phyloP scores from a whole-genome alignment of 2,797 vertebrate genomes.

The Chrysocyon brachyurus region DNA sequence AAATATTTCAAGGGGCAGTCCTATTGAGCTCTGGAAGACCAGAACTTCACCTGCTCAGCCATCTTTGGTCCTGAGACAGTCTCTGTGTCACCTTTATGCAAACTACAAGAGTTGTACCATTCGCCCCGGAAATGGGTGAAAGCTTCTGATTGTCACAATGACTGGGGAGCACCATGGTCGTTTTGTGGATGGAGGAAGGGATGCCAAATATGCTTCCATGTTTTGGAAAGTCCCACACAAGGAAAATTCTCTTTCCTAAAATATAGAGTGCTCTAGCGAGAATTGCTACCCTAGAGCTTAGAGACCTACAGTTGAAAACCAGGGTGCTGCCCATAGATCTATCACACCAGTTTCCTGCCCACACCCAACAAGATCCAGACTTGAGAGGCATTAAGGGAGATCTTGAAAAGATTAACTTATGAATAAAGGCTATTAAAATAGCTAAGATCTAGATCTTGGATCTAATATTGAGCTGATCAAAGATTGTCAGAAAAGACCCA shows the following conservation, averaged over 20 bases:
- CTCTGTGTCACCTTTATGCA: neutral
- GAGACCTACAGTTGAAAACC: neutral
- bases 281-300: neutral
- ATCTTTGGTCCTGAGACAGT: neutral
- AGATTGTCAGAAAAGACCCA: neutral
- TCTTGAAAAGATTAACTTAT: neutral
- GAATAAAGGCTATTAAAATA: slow-evolving; percentile 4
- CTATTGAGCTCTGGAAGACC: neutral
- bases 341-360: too few relatives aligned
- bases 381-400: neutral
- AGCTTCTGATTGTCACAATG: neutral
- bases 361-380: neutral
- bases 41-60: neutral
- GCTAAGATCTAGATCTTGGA: neutral
- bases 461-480: neutral
- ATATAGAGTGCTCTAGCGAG: neutral
- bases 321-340: neutral
- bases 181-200: neutral
- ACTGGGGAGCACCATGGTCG: neutral
- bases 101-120: neutral
- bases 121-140: neutral
- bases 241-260: neutral
- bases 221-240: neutral
- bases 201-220: neutral
- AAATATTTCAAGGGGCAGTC: neutral